Percentiles rank a stretch among this genome's conserved stretches.
Conservation (phyloP, 2,797 vertebrate genomes). For the Gastrophryne carolinensis region DNA sequence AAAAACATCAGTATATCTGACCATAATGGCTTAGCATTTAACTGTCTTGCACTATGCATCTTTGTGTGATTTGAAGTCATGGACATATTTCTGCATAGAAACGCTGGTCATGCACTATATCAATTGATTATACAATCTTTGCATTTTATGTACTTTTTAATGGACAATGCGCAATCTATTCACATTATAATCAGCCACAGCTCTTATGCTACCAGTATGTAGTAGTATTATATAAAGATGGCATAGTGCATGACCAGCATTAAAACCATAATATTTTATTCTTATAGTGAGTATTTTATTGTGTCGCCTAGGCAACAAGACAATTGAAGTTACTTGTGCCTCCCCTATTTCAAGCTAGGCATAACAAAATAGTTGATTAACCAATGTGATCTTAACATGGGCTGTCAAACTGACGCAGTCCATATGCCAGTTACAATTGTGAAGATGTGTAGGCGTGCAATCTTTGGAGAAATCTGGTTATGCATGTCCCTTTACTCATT, state of each 20-base stretch:
- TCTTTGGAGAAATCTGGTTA: slow-evolving; percentile 4
- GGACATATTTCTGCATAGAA: too few species aligned
- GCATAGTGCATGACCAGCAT: too few species aligned
- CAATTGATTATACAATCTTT: too few species aligned
- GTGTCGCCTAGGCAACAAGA: slow-evolving; percentile 1
- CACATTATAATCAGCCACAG: too few species aligned
- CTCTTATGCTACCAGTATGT: too few species aligned
- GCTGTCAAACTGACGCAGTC: slow-evolving; percentile 2
- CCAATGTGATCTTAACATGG: neutral
- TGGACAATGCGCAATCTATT: too few species aligned
- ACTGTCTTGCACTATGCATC: neutral
- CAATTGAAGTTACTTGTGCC: neutral
- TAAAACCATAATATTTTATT: too few species aligned
- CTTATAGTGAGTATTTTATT: too few species aligned
- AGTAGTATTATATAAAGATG: too few species aligned
- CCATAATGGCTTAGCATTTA: slow-evolving; percentile 8
- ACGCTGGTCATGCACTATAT: too few species aligned
- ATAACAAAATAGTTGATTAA: neutral
- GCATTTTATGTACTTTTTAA: too few species aligned
- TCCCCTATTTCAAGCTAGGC: neutral
- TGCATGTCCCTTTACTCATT: slow-evolving; percentile 22
- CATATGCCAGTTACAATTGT: neutral
- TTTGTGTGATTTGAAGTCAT: too few species aligned
- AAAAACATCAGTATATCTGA: neutral
- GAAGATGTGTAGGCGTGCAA: slow-evolving; percentile 4